These are phyloP conservation scores for Paraescarpia echinospica DNA, from an alignment of 1,140 invertebrate species.

Conservation along the genomic window DNA sequence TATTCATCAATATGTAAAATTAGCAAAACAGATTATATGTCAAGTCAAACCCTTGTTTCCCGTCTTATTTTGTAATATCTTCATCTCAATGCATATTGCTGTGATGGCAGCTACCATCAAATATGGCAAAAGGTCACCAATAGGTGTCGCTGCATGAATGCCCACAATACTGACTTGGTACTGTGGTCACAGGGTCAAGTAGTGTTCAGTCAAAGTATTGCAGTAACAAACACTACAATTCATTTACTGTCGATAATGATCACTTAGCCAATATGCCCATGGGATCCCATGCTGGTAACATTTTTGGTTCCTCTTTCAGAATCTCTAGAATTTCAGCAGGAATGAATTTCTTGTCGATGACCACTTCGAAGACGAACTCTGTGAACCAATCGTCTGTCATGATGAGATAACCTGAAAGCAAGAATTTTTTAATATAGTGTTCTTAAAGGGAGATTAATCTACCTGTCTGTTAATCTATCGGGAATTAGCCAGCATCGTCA, in stretches of 20 bases:
- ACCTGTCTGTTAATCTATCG: no score
- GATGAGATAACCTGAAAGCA: conserved; percentile 68
- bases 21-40: background rate
- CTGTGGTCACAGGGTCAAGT: background rate
- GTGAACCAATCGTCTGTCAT: conserved; percentile 84
- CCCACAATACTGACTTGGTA: background rate
- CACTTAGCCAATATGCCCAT: conserved; percentile 64
- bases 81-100: background rate
- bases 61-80: background rate
- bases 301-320: conserved; percentile 72
- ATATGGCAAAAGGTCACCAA: no score
- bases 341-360: conserved; percentile 83
- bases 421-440: background rate
- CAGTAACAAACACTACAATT: background rate
- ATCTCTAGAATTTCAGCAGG: conserved; percentile 74
- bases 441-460: no score
- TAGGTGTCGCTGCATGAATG: no score
- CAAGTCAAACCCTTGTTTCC: background rate
- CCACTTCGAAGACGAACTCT: conserved; percentile 85
- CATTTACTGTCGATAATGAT: background rate
- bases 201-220: background rate
- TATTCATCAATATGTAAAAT: background rate
- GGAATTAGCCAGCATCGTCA: no score
- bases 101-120: no score
- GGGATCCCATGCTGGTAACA: conserved; percentile 88